These are phyloP conservation scores for Nannoperca obscura DNA, from an alignment of 2,797 vertebrate genomes.

Conservation along the genomic window DNA sequence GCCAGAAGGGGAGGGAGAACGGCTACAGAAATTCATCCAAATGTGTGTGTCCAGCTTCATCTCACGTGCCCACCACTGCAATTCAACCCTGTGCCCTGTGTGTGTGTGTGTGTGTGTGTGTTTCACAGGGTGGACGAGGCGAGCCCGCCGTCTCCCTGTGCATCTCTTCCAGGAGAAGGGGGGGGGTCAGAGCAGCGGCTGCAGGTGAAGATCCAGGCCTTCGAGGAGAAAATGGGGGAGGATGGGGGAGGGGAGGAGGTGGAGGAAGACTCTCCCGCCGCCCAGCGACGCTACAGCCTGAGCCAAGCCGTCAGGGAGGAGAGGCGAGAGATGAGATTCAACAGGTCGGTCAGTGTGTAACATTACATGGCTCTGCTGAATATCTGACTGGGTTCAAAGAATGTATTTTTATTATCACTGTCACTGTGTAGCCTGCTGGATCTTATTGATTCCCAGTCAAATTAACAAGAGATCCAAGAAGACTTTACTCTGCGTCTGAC, in stretches of 20 bases:
- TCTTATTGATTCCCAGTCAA: slow-evolving; percentile 2
- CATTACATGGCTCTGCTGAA: neutral
- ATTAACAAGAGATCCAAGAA: neutral
- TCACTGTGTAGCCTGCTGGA: neutral
- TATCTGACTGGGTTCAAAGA: neutral
- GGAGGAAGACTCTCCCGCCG: slow-evolving; percentile 77
- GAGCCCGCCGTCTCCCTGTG: slow-evolving; percentile 60
- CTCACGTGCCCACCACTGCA: slow-evolving; percentile 26
- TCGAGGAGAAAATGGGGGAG: slow-evolving; percentile 85
- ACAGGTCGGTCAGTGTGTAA: slow-evolving; percentile 83
- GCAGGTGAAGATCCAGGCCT: slow-evolving; percentile 89
- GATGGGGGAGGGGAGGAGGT: slow-evolving; percentile 58
- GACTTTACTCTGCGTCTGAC: neutral
- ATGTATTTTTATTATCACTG: neutral
- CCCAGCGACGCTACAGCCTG: slow-evolving; percentile 87
- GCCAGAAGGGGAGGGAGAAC: neutral
- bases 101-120: slow-evolving; percentile 43
- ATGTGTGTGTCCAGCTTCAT: slow-evolving; percentile 31
- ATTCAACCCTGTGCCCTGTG: slow-evolving; percentile 1
- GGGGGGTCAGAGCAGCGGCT: slow-evolving; percentile 79
- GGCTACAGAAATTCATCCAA: slow-evolving; percentile 33
- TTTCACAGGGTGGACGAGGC: slow-evolving; percentile 79
- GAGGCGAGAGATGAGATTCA: slow-evolving; percentile 90
- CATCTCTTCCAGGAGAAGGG: slow-evolving; percentile 73
- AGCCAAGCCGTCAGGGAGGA: slow-evolving; percentile 88